Base-by-base conservation (phyloP, 2,797 vertebrate genomes). In the Gambelia wislizenii region DNA sequence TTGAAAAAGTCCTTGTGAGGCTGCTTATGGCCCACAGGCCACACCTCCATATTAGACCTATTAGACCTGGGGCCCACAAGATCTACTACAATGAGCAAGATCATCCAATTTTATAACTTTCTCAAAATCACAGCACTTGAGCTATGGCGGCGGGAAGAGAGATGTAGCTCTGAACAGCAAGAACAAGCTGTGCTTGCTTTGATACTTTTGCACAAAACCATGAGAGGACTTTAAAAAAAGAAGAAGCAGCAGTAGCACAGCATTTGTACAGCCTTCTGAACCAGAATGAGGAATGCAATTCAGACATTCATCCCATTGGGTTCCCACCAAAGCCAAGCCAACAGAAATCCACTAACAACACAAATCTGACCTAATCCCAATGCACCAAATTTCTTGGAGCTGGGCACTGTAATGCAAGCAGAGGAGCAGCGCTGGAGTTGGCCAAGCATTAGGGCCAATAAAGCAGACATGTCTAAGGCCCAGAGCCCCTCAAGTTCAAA, bases 181-280 rank as follows among this genome's bases (percentile, higher is more conserved):
- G 14, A 87, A 85, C 25, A 70, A 5, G 0, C 49, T 84, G 52
- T n/a, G 14, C 36, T 14, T 67, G 85, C 16, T 0, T 5, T 0
- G 18, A 77, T n/a, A 59, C 4, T 86, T 77, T 69, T 0, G 2
- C 0, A 0, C 44, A 6, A 2, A 91, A 52, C 61, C 82, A 2
- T 9, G 36, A 22, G 22, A 36, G 13, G 56, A 22, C 44, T 59
- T 80, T 3, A 18, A 56, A 18, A 20, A 18, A 56, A 3, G 18
- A 56, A 3, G 54, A 56, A 59, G 56, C 6, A 59, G 56, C 20
- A 2, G 20, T 20, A 59, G 20, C 56, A 59, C 8, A 69, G 8
- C 8, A 8, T 59, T n/a, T 56, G 42, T 44, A 44, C 6, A 59
- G n/a, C 30, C 74, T 49, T 54, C 33, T 44, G 47, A 18, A 76